Evolutionary conservation across 1,140 invertebrate species (phyloP).

Genomic region (Microplitis mediator): DNA sequence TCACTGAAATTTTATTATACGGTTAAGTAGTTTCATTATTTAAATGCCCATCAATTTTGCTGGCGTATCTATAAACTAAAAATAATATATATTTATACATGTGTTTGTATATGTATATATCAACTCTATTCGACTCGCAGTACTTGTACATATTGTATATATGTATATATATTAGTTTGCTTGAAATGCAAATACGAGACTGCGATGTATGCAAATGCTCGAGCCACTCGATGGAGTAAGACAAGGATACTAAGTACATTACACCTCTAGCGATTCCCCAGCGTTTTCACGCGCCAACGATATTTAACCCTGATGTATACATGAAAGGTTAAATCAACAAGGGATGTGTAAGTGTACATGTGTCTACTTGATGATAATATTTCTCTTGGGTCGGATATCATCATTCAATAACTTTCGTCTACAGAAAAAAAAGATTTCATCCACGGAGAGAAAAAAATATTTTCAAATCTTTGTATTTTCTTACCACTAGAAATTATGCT

Average conservation of each 20-base stretch:
- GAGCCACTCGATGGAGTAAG: conserved; percentile 22
- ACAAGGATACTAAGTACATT: conserved; percentile 18
- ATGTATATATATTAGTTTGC: neutral
- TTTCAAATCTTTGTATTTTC: too few species aligned
- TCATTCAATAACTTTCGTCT: conserved; percentile 13
- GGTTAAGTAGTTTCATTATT: neutral
- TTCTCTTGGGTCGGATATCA: conserved; percentile 11
- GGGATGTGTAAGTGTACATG: conserved; percentile 8
- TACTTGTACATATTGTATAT: too few species aligned
- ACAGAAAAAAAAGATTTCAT: too few species aligned
- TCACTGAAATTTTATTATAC: neutral
- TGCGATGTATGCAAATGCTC: conserved; percentile 23
- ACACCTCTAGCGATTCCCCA: conserved; percentile 26
- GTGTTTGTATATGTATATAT: too few species aligned
- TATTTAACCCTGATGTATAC: conserved; percentile 29
- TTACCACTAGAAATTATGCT: too few species aligned
- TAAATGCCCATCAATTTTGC: neutral
- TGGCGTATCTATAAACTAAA: neutral
- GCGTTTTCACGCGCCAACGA: conserved; percentile 28
- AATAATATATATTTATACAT: too few species aligned
- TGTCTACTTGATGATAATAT: conserved; percentile 20
- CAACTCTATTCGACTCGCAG: too few species aligned
- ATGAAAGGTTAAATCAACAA: conserved; percentile 28
- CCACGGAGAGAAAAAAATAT: too few species aligned
- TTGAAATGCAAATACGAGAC: conserved; percentile 15